phyloP scores from a whole-genome alignment of 2,113 vertebrate genomes.

The Brienomyrus brachyistius region DNA sequence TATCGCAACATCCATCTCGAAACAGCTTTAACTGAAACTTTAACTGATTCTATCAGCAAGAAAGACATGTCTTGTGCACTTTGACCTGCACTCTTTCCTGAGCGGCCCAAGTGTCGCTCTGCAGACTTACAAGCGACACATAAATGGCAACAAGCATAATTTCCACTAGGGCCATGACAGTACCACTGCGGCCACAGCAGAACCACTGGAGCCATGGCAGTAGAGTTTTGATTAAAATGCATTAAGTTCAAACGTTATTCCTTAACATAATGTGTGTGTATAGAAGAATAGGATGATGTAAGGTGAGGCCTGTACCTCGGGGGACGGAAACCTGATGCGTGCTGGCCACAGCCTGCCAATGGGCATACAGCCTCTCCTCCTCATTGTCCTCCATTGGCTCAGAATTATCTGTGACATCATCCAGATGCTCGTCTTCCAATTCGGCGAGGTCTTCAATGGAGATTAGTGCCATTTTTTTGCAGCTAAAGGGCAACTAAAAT shows the following conservation, averaged over 20 bases:
- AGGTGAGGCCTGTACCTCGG: constrained; percentile 47
- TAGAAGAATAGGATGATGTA: background rate
- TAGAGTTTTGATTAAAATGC: background rate
- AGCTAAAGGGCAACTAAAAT: background rate
- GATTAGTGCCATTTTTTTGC: constrained; percentile 64
- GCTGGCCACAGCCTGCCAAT: constrained; percentile 69
- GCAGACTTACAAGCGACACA: too few species aligned
- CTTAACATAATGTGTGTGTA: background rate
- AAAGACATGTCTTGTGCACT: too few species aligned
- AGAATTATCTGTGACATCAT: constrained; percentile 47
- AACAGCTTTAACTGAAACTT: too few species aligned
- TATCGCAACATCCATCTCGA: too few species aligned
- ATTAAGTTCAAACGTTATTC: background rate
- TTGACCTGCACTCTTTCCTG: too few species aligned
- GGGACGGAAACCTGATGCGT: constrained; percentile 72
- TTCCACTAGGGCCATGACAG: too few species aligned
- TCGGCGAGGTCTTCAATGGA: constrained; percentile 67
- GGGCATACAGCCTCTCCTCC: constrained; percentile 49
- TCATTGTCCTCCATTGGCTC: constrained; percentile 51
- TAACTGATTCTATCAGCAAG: too few species aligned
- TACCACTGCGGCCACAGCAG: too few species aligned
- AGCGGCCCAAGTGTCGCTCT: too few species aligned
- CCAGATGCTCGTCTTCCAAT: constrained; percentile 59
- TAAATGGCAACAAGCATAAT: too few species aligned
- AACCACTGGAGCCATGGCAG: too few species aligned